Evolutionary conservation across 2,888 invertebrate species (phyloP), one percentile per base, ranked within the genome.

Genomic region (Polydrusus cervinus): DNA sequence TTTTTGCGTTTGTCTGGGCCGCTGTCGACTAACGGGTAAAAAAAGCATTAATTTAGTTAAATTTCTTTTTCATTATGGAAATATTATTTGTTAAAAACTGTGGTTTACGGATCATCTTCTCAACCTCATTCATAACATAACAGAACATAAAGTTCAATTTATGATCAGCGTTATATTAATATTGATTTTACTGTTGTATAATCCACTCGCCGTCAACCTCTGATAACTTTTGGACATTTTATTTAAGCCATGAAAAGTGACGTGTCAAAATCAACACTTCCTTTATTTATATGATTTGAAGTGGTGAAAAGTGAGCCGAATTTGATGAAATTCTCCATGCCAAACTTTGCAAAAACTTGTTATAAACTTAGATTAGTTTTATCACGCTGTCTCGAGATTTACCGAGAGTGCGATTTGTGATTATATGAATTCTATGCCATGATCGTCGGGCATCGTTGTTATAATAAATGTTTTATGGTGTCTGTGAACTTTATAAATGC

Each of bases 321-420:
- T 71, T 64, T 61, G 53, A 71, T 71, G 60, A 47, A 72, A 72
- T 72, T 67, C 71, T 55, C 62, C 60, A 62, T 68, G 75, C 65
- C 75, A 64, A 74, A 76, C 70, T 76, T 65, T 60, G 25, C 71
- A 53, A 47, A 65, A 77, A 77, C 77, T 77, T 77, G 77, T 77
- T 77, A 74, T 71, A 77, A 77, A 77, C 77, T 77, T 77, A 74
- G 77, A 77, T 77, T 77, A 77, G 77, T 77, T 77, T 77, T 77
- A 77, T 74, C 77, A 65, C 62, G 75, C 51, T 30, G 47, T 34
- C 30, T 43, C 57, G 68, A 57, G 68, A 68, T 55, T 68, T 64
- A 66, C 72, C 61, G 66, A 51, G 30, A 43, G 18, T 67, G 60
- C 61, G 67, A 75, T 71, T 71, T 68, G 55, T 57, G 75, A 75